phyloP scores from a whole-genome alignment of 2,888 invertebrate species.

The Hecatera dysodea region DNA sequence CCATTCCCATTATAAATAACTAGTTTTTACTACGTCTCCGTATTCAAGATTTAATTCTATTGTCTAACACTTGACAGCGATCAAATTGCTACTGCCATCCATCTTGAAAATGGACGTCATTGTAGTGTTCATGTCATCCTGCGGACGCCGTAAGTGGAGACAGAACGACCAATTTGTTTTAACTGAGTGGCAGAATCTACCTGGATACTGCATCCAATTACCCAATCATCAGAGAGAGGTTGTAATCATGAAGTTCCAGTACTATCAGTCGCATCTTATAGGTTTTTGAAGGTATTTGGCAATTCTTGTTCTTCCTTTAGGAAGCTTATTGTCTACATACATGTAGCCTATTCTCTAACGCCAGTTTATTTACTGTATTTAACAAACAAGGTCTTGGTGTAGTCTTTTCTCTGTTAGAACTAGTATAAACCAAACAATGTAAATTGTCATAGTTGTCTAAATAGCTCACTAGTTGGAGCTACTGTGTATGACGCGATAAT shows the following conservation, averaged over 20 bases:
- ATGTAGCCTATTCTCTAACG: too few species aligned
- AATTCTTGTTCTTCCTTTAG: neutral
- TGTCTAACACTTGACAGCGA: neutral
- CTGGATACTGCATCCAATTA: neutral
- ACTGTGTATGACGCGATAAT: too few species aligned
- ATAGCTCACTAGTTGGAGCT: too few species aligned
- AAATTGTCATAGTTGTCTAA: too few species aligned
- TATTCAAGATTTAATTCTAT: conserved; percentile 17
- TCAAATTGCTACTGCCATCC: neutral
- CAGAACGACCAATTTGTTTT: conserved; percentile 16
- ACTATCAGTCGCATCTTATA: neutral
- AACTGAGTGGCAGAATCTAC: conserved; percentile 21
- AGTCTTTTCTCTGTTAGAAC: too few species aligned
- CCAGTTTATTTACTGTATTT: too few species aligned
- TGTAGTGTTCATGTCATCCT: conserved; percentile 25
- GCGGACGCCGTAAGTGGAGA: conserved; percentile 36
- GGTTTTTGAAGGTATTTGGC: neutral
- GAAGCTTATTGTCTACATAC: too few species aligned
- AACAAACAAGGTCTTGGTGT: too few species aligned
- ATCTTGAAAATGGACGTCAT: conserved; percentile 1
- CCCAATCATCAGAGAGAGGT: neutral
- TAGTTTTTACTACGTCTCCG: neutral
- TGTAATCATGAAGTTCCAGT: neutral
- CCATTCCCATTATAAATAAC: conserved; percentile 13
- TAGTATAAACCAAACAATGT: too few species aligned